Evolutionary conservation across 2,113 vertebrate species (phyloP).

Genomic region (Trichechus manatus): DNA sequence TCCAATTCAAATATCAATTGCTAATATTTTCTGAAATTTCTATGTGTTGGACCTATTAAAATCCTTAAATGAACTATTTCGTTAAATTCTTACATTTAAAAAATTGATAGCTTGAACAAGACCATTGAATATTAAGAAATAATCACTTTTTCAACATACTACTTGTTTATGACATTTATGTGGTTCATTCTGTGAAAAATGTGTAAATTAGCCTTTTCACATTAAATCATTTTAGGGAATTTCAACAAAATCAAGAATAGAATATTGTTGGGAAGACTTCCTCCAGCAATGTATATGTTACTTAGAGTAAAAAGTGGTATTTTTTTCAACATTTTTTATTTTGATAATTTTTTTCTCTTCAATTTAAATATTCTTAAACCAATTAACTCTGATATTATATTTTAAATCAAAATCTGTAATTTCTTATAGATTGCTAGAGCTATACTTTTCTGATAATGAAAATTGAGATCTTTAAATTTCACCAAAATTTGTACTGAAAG

Average conservation of each 20-base stretch:
- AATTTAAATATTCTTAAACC: neutral
- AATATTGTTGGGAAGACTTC: neutral
- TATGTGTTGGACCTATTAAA: neutral
- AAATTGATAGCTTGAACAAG: neutral
- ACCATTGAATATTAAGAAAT: neutral
- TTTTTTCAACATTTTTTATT: neutral
- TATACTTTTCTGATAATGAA: neutral
- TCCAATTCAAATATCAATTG: neutral
- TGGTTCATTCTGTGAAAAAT: neutral
- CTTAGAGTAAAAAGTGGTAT: neutral
- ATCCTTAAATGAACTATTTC: neutral
- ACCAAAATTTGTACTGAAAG: neutral
- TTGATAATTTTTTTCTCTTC: neutral
- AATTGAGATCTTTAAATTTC: neutral
- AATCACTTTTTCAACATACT: neutral
- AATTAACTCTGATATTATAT: neutral
- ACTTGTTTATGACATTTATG: neutral
- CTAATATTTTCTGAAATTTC: neutral
- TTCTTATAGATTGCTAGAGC: neutral
- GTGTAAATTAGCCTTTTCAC: neutral
- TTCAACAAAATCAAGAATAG: too few species aligned
- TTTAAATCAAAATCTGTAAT: neutral
- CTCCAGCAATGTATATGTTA: neutral
- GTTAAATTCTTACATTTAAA: neutral
- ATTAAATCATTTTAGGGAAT: neutral